A percentile compares a stretch with the other conserved stretches of the same genome.
Conservation (phyloP, 2,113 vertebrate genomes). For the Pachyramphus minor region DNA sequence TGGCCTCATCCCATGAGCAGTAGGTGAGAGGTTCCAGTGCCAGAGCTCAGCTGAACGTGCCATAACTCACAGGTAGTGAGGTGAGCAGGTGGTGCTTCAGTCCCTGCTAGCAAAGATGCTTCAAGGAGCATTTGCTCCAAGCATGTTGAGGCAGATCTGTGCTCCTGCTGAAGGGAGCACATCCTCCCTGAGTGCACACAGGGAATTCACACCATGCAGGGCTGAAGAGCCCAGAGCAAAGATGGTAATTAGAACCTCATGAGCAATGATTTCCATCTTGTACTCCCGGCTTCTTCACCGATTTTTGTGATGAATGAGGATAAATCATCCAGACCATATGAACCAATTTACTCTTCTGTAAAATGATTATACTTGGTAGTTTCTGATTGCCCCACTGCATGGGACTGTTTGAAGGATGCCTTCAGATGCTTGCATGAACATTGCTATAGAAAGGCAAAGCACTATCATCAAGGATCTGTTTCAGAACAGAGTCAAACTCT, state of each 20-base stretch:
- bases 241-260: background rate
- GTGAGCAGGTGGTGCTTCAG: background rate
- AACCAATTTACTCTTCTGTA: background rate
- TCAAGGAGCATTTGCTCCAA: fast-evolving
- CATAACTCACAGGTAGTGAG: background rate
- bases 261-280: background rate
- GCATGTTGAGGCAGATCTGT: background rate
- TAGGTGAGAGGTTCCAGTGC: background rate
- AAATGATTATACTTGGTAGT: background rate
- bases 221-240: background rate
- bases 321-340: background rate
- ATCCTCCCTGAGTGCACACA: fast-evolving
- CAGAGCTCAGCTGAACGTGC: background rate
- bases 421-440: background rate
- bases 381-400: background rate
- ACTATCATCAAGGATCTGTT: background rate
- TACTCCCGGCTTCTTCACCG: background rate
- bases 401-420: background rate
- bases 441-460: background rate
- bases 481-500: background rate
- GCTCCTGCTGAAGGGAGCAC: background rate
- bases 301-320: background rate
- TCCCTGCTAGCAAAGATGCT: background rate
- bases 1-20: background rate
- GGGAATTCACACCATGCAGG: background rate